Evolutionary conservation across 2,888 invertebrate species (phyloP).

Genomic region (Drosophila recens): DNA sequence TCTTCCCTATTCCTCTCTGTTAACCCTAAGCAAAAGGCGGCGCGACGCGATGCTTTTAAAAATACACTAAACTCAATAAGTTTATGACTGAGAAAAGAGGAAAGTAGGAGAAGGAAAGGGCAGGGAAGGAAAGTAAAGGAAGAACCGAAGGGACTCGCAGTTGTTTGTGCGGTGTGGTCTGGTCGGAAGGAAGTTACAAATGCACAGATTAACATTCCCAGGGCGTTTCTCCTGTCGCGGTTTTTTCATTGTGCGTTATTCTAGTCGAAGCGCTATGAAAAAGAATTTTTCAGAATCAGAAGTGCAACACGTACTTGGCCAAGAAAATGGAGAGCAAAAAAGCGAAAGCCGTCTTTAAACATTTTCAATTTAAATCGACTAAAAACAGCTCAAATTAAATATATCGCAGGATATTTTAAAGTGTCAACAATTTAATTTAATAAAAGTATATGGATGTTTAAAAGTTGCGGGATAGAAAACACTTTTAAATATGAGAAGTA

Average conservation of each 20-base stretch:
- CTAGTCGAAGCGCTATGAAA: constrained; percentile 23
- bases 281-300: constrained; percentile 47
- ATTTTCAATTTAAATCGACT: constrained; percentile 12
- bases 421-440: not conserved
- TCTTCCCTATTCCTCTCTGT: constrained; percentile 6
- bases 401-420: not conserved
- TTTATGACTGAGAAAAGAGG: constrained; percentile 46
- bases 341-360: constrained; percentile 11
- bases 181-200: constrained; percentile 71
- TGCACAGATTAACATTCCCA: constrained; percentile 69
- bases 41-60: constrained; percentile 62
- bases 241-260: constrained; percentile 46
- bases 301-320: constrained; percentile 61
- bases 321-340: constrained; percentile 23
- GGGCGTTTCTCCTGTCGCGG: constrained; percentile 54
- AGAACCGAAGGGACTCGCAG: constrained; percentile 21
- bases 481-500: not conserved
- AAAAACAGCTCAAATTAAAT: constrained; percentile 2
- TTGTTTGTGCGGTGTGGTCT: constrained; percentile 45
- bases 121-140: too few relatives aligned
- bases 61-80: constrained; percentile 68
- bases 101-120: not conserved
- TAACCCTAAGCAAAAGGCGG: constrained; percentile 19
- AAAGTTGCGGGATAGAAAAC: not conserved
- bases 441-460: not conserved